These are phyloP conservation scores for Idaea dimidiata DNA, from an alignment of 2,888 invertebrate genomes.

Conservation along the genomic window DNA sequence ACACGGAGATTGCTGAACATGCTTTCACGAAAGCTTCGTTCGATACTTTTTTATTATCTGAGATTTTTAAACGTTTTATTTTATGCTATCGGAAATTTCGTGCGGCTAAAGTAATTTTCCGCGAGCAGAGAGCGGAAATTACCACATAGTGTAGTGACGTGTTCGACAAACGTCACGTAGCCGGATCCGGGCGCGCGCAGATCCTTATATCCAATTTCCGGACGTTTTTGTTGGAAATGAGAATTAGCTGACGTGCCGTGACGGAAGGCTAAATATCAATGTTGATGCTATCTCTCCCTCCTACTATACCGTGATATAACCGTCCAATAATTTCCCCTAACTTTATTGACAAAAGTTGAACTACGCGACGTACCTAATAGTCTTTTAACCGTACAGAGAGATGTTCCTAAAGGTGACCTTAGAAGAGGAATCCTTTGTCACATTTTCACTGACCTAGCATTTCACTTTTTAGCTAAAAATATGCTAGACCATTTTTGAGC, in stretches of 20 bases:
- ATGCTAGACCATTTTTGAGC: too few relatives aligned
- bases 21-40: conserved; percentile 33
- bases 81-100: conserved; percentile 74
- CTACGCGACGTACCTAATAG: too few relatives aligned
- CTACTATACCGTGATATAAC: neutral
- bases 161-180: conserved; percentile 80
- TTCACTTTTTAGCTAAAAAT: too few relatives aligned
- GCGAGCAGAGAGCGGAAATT: conserved; percentile 77
- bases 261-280: conserved; percentile 72
- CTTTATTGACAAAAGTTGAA: neutral
- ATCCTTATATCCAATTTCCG: conserved; percentile 81
- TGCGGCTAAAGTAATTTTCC: conserved; percentile 80
- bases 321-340: neutral
- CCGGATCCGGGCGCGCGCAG: conserved; percentile 75
- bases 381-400: too few relatives aligned
- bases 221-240: conserved; percentile 77
- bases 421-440: too few relatives aligned
- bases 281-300: conserved; percentile 47
- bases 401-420: too few relatives aligned
- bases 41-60: conserved; percentile 40
- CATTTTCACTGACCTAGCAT: too few relatives aligned
- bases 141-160: conserved; percentile 80
- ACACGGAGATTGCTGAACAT: conserved; percentile 10
- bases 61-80: conserved; percentile 65
- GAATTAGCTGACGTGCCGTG: conserved; percentile 78